Evolutionary conservation across 2,113 vertebrate genomes (phyloP).

Genomic region (Petrocephalus microphthalmus): DNA sequence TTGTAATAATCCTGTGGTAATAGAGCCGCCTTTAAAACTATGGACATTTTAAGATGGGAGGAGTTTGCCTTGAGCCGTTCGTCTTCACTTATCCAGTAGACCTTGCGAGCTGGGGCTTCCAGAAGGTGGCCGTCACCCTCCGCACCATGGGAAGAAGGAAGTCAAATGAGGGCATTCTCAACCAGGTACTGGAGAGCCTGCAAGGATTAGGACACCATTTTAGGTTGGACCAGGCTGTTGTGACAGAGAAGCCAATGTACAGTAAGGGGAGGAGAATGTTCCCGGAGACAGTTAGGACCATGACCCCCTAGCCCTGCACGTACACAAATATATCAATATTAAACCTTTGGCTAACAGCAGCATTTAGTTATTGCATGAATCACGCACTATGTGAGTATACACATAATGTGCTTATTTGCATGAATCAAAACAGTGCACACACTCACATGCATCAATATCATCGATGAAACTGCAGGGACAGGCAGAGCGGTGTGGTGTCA

Average conservation of each 20-base stretch:
- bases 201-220: neutral
- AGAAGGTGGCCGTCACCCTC: neutral
- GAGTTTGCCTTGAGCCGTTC: neutral
- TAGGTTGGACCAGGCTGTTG: neutral
- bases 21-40: neutral
- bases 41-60: neutral
- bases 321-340: neutral
- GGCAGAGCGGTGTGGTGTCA: neutral
- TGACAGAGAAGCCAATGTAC: neutral
- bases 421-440: slow-evolving; percentile 6
- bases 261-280: neutral
- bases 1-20: neutral
- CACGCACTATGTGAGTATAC: neutral
- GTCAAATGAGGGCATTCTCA: neutral
- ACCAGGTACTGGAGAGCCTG: neutral
- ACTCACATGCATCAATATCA: neutral
- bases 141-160: neutral
- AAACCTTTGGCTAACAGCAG: neutral
- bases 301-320: neutral
- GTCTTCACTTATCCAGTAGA: neutral
- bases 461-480: neutral
- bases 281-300: neutral
- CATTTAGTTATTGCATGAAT: neutral
- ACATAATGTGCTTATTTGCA: neutral
- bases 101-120: neutral